Base-by-base conservation (phyloP, 1,140 invertebrate genomes). In the Phymorhynchus buccinoides region DNA sequence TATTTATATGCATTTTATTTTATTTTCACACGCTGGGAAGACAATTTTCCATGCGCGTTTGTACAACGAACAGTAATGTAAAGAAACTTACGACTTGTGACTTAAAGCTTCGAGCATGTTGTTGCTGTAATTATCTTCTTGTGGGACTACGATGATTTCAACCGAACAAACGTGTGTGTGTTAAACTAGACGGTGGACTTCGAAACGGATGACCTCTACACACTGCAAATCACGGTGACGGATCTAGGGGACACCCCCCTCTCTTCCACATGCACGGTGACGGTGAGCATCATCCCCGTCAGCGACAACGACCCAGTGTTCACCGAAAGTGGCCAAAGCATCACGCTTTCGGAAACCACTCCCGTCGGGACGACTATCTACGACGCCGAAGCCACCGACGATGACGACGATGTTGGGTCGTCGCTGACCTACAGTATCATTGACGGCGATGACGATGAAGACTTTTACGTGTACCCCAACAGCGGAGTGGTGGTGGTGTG, bases 251-350 rank as follows among this genome's bases (percentile, higher is more conserved):
- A 87, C 1, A 71, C 83, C 22, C 88, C 88, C 14, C 85, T 89
- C 22, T 86, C 78, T 30, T 84, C 86, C 18, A 87, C 56, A 32
- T 86, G 85, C 1, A 32, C 32, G 9, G 87, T 90, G 4, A 84
- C 80, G 6, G 85, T 90, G 32, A 84, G 83, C 18, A 86, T 90
- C 14, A 42, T 89, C 6, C 82, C 89, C 3, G 82, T 82, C 18
- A 89, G 89, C 83, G 88, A 90, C 56, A 66, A 83, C 56, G 39
- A 86, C 7, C 90, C 90, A 18, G 80, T 83, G 7, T 88, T 89
- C 83, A 30, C 87, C 7, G 80, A 37, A 18, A 27, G 84, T 14
- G 77, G 68, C 41, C 62, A 48, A 18, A 83, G 80, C 66, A 87
- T 75, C 30, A 66, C 41, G 30, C 41, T 86, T n/a, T 35, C 32